Evolutionary conservation across 2,888 invertebrate genomes (phyloP).

Genomic region (Liopterus haemorrhoidalis): DNA sequence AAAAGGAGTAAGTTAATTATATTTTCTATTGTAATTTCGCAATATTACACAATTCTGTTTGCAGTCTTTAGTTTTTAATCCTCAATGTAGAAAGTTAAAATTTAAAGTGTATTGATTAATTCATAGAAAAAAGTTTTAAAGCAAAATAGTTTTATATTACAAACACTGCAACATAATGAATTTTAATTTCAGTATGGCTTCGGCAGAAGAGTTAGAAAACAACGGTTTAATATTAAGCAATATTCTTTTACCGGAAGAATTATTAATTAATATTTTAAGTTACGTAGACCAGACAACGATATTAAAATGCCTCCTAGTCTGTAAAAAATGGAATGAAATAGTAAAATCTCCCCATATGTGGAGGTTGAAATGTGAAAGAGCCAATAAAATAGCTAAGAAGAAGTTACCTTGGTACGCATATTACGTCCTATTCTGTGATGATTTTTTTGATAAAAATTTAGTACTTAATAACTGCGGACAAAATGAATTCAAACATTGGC

Average conservation of each 20-base stretch:
- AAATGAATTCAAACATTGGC: conserved; percentile 45
- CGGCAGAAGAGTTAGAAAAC: no score
- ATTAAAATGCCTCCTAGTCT: conserved; percentile 47
- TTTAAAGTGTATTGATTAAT: no score
- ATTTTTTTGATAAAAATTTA: conserved; percentile 47
- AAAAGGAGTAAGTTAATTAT: no score
- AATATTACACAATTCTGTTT: no score
- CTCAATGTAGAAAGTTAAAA: no score
- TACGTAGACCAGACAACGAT: conserved; percentile 43
- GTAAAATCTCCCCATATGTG: conserved; percentile 42
- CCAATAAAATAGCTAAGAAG: conserved; percentile 34
- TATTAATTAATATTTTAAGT: conserved; percentile 46
- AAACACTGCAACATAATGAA: no score
- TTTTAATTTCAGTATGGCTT: no score
- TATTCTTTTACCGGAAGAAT: conserved; percentile 47
- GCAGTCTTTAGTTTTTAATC: no score
- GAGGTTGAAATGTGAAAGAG: conserved; percentile 35
- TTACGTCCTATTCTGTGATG: conserved; percentile 43
- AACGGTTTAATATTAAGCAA: conserved; percentile 43
- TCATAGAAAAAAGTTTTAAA: no score
- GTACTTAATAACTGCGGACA: conserved; percentile 50
- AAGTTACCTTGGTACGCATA: conserved; percentile 44
- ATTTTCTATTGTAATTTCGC: no score
- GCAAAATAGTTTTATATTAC: no score
- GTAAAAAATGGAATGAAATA: conserved; percentile 48